Evolutionary conservation across 2,113 vertebrate species (phyloP), one percentile per base, ranked within the genome.

Genomic region (Athene noctua): DNA sequence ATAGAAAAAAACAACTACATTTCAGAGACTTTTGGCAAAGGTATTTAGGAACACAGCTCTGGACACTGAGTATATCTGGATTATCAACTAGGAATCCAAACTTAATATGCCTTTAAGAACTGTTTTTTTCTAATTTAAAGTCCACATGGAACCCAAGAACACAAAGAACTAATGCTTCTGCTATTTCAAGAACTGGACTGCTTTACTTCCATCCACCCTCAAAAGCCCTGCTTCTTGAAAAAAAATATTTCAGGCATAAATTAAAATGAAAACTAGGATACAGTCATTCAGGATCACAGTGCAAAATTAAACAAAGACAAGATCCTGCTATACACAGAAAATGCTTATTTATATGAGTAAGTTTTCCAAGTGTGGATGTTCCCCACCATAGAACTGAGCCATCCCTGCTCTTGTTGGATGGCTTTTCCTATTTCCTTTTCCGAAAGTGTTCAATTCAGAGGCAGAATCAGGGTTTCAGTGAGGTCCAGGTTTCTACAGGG

Each of bases 181-280:
- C 73, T 94, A 34, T 91, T 95, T 96, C 86, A 87, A 87, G 86
- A 93, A 68, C 87, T 96, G 90, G 84, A 82, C 74, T 80, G 73
- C 70, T 95, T 91, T 90, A 70, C 62, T 88, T 86, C 71, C 20
- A 93, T n/a, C 71, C 36, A 51, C 62, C 74, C 86, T 91, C 63
- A 67, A 88, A 81, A 88, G 70, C 20, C n/a, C 44, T 85, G 58
- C 22, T 15, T 62, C 62, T 93, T 88, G 74, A 94, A 93, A 73
- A 77, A 95, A 91, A 80, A 73, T 34, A 29, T 16, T 96, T 94
- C 0, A 2, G 32, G 32, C 74, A 47, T 29, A 86, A 94, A 49
- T 70, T 77, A 80, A 89, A 95, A 87, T 30, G 16, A 89, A 87
- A 86, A 81, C 49, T 77, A 51, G 65, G 77, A 81, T 68, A 55